phyloP scores from a whole-genome alignment of 2,888 invertebrate species.

The Drosophila eohydei region DNA sequence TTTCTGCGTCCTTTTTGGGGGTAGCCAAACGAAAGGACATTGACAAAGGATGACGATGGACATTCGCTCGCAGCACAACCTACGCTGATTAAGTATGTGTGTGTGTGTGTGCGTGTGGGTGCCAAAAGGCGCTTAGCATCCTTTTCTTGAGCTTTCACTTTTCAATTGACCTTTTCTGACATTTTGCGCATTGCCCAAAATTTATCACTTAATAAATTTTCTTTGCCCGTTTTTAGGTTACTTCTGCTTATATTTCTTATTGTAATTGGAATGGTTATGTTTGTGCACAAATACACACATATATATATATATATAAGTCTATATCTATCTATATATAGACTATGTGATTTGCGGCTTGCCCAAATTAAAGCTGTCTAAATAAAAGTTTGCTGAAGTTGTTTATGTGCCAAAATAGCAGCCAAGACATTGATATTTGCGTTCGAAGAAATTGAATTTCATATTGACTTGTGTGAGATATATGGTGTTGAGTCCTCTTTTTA shows the following conservation, averaged over 20 bases:
- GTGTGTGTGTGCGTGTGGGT: conserved; percentile 41
- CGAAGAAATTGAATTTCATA: neutral
- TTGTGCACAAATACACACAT: conserved; percentile 8
- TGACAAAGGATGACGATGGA: conserved; percentile 60
- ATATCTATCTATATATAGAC: conserved; percentile 25
- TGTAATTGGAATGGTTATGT: conserved; percentile 64
- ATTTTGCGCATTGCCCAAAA: conserved; percentile 68
- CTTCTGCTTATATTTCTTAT: conserved; percentile 44
- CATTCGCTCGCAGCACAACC: conserved; percentile 49
- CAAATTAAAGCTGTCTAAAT: conserved; percentile 49
- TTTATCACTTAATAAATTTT: conserved; percentile 77
- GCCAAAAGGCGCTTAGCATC: conserved; percentile 68
- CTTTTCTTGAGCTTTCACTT: conserved; percentile 75
- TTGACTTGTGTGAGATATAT: neutral
- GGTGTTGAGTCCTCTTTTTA: neutral
- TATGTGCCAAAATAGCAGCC: neutral
- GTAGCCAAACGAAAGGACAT: conserved; percentile 24
- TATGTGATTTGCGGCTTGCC: conserved; percentile 45
- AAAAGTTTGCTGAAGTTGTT: conserved; percentile 12
- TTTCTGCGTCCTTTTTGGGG: conserved; percentile 66
- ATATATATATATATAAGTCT: conserved; percentile 25
- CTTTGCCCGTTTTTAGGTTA: conserved; percentile 11
- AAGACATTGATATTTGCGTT: conserved; percentile 1
- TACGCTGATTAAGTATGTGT: conserved; percentile 57
- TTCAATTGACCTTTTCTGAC: conserved; percentile 77